A percentile compares a stretch with the other conserved stretches of the same genome.
These are phyloP conservation scores for Oceanodroma leucorhoa DNA, from an alignment of 2,797 vertebrate genomes.

Conservation along the genomic window DNA sequence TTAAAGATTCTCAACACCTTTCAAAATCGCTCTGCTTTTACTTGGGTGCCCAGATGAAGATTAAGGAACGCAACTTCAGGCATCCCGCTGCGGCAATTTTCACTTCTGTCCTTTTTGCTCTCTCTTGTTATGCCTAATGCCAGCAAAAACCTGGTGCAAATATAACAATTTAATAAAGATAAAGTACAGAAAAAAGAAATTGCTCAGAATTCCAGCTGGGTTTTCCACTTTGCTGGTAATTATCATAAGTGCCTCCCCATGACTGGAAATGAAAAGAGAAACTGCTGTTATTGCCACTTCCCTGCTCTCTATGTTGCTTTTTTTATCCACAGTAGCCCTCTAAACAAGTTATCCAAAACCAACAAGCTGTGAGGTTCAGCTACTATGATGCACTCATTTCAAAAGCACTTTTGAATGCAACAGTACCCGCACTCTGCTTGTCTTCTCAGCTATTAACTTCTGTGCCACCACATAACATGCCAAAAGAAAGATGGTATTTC, in stretches of 20 bases:
- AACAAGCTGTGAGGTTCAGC: constrained; percentile 36
- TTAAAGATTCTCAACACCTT: background rate
- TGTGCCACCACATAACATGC: background rate
- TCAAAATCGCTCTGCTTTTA: background rate
- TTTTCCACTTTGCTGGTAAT: constrained; percentile 65
- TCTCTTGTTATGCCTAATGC: background rate
- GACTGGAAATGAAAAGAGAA: constrained; percentile 39
- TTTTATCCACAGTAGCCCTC: constrained; percentile 50
- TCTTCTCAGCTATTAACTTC: background rate
- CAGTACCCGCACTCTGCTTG: background rate
- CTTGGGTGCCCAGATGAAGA: constrained; percentile 4
- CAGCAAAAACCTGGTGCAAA: constrained; percentile 4
- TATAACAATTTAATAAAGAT: constrained; percentile 50
- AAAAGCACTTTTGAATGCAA: constrained; percentile 42
- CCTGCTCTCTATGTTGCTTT: constrained; percentile 33
- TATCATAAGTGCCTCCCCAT: constrained; percentile 57
- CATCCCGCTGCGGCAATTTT: constrained; percentile 14
- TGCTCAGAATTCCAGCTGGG: constrained; percentile 34
- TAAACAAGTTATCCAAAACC: constrained; percentile 63
- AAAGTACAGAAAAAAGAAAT: constrained; percentile 33
- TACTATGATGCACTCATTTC: constrained; percentile 24
- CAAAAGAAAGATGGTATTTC: background rate
- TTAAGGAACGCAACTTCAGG: background rate
- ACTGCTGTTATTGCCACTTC: constrained; percentile 28
- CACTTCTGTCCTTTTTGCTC: constrained; percentile 23